Evolutionary conservation across 1,140 invertebrate species (phyloP), one percentile per base, ranked within the genome.

Genomic region (Phocides pigmalion): DNA sequence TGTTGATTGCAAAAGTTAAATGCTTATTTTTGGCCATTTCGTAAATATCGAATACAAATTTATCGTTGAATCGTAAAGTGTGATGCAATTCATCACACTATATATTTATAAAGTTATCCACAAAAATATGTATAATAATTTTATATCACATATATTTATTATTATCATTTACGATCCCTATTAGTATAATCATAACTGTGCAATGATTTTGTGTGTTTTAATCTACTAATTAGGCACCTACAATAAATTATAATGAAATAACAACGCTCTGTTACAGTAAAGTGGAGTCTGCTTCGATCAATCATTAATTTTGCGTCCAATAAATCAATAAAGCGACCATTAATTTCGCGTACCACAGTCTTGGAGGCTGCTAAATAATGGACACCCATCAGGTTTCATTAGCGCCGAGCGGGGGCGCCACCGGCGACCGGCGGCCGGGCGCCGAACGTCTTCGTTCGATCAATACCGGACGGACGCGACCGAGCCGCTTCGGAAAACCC

Each of bases 241-340:
- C 11, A 47, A 25, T 47, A 47, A 25, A 47, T 25, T 47, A 25
- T 11, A 1, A 11, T 15, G 25, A 50, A 50, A 50, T 28, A 49
- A 49, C 22, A 49, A 14, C 47, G 16, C 25, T 39, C 15, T 46
- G 44, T 49, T 49, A 20, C 16, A 17, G 16, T 22, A 35, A 47
- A 28, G 6, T 17, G 22, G 11, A 61, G 28, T 37, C 28, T 47
- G 25, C 62, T 46, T 66, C 65, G 78, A 87, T 87, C 79, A 82
- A 87, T 84, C 81, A 81, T 84, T 82, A 84, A 83, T 80, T 83
- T 76, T 62, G 71, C 74, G 64, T 71, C 71, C 77, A 76, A 84
- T 87, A 85, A 87, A 89, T 87, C 87, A 86, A 89, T 89, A 89
- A 84, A 84, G 79, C 75, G 68, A 70, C 82, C 81, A 89, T 87